Conservation (phyloP, 2,888 invertebrate species). For the Agapostemon virescens region DNA sequence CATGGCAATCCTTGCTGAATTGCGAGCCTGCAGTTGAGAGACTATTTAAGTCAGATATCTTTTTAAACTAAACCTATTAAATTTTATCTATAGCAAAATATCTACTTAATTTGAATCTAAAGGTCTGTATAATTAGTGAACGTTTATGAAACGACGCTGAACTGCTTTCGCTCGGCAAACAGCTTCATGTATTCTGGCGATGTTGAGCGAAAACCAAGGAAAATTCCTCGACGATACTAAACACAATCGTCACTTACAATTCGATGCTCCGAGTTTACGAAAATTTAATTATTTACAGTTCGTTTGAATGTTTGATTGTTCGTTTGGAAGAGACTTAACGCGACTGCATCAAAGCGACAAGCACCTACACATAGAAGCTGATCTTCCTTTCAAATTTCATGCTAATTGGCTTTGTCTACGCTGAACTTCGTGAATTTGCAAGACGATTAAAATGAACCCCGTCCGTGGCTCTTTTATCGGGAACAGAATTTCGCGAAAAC, state of each 20-base stretch:
- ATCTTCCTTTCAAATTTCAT: constrained; percentile 55
- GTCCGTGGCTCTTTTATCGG: constrained; percentile 2
- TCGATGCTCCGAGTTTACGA: constrained; percentile 12
- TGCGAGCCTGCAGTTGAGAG: no score
- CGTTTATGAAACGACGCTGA: neutral
- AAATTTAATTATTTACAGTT: constrained; percentile 45
- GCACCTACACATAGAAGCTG: constrained; percentile 22
- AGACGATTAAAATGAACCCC: constrained; percentile 35
- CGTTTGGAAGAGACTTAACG: constrained; percentile 29
- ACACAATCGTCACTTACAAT: neutral
- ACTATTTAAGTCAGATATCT: no score
- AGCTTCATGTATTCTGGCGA: neutral
- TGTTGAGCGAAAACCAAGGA: neutral
- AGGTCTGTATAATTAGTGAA: no score
- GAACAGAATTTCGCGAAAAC: neutral
- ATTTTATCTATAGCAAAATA: neutral
- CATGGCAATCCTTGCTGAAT: no score
- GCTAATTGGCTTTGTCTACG: constrained; percentile 43
- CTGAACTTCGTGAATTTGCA: constrained; percentile 40
- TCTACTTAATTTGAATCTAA: neutral
- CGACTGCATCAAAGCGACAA: constrained; percentile 34
- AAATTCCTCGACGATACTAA: neutral
- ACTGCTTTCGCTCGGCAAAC: neutral
- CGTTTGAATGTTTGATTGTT: constrained; percentile 49
- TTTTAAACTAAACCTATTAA: no score